A percentile compares a stretch with the other conserved stretches of the same genome.
phyloP scores from a whole-genome alignment of 2,888 invertebrate species.

The Neocrepidodera transversa region DNA sequence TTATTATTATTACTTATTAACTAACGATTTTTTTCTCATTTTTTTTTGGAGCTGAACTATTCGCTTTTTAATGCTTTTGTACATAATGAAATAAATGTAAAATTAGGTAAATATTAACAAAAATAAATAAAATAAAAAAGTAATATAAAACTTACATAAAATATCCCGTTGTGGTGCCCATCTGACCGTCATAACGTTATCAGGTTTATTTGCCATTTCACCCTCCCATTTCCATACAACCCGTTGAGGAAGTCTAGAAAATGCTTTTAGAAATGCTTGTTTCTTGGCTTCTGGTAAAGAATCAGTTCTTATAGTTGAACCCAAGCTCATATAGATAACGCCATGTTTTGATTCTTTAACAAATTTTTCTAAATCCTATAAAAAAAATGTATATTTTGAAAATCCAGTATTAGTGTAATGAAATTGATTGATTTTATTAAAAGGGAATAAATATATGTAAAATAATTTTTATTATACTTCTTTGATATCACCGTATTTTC shows the following conservation, averaged over 20 bases:
- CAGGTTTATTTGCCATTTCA: constrained; percentile 65
- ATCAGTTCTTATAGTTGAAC: constrained; percentile 74
- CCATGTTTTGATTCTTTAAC: constrained; percentile 71
- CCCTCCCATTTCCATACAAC: constrained; percentile 84
- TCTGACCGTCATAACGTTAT: constrained; percentile 68
- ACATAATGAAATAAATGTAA: too few relatives aligned
- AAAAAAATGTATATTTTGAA: too few relatives aligned
- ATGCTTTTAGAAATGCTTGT: constrained; percentile 66
- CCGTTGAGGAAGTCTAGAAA: constrained; percentile 70
- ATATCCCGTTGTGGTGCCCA: constrained; percentile 84
- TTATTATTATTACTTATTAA: too few relatives aligned
- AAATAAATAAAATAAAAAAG: neutral
- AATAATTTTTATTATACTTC: too few relatives aligned
- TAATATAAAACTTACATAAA: constrained; percentile 68
- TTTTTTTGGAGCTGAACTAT: too few relatives aligned
- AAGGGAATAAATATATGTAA: too few relatives aligned
- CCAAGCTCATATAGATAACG: constrained; percentile 78
- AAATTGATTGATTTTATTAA: too few relatives aligned
- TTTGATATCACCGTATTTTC: too few relatives aligned
- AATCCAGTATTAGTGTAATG: too few relatives aligned
- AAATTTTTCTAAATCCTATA: constrained; percentile 69
- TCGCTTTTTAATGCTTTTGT: too few relatives aligned
- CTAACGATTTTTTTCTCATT: too few relatives aligned
- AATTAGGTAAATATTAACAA: neutral
- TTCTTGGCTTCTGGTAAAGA: constrained; percentile 68